Evolutionary conservation across 2,888 invertebrate genomes (phyloP).

Genomic region (Drosophila robusta): DNA sequence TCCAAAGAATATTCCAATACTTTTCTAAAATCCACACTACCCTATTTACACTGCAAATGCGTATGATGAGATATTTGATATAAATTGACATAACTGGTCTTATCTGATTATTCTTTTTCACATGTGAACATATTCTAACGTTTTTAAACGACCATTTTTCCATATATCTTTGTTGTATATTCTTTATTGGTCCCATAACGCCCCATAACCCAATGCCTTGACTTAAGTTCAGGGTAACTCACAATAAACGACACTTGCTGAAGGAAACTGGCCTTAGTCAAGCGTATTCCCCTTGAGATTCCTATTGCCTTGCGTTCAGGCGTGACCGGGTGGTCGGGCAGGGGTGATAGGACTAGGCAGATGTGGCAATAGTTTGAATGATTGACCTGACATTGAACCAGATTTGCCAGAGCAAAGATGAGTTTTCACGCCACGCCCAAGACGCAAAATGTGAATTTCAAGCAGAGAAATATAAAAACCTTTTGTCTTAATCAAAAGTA

Average conservation of each 20-base stretch:
- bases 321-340: conserved; percentile 16
- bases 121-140: too few relatives aligned
- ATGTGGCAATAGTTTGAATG: conserved; percentile 47
- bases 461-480: conserved; percentile 19
- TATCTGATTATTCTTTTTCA: too few relatives aligned
- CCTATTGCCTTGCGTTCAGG: conserved; percentile 36
- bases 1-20: too few relatives aligned
- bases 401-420: conserved; percentile 32
- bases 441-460: conserved; percentile 25
- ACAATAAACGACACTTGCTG: conserved; percentile 6
- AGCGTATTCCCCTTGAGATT: conserved; percentile 37
- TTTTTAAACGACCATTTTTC: too few relatives aligned
- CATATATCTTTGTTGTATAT: background rate
- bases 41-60: too few relatives aligned
- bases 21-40: too few relatives aligned
- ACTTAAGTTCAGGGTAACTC: conserved; percentile 22
- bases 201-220: conserved; percentile 9
- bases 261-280: conserved; percentile 24
- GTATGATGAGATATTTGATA: too few relatives aligned
- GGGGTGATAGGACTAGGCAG: conserved; percentile 4
- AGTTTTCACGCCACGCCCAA: conserved; percentile 50
- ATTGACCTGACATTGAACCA: conserved; percentile 72
- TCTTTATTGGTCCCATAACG: background rate
- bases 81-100: too few relatives aligned
- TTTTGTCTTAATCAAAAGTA: conserved; percentile 57